Evolutionary conservation across 1,140 invertebrate species (phyloP), one percentile per base, ranked within the genome.

Genomic region (Patella vulgata): DNA sequence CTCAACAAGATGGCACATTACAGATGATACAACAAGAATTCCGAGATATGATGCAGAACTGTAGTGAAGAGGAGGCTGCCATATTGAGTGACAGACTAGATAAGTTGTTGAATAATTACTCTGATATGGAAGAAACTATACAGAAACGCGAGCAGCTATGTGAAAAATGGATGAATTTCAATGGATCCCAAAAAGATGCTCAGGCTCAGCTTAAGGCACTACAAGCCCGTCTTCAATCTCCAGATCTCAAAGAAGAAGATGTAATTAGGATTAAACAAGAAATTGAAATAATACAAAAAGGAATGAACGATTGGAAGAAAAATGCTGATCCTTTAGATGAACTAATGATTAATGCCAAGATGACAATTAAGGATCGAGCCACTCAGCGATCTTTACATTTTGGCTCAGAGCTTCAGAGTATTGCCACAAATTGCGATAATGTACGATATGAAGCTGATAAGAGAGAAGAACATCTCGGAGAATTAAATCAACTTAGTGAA

Each of bases 111-210:
- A 86, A 89, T 46, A 89, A 90, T 67, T 95, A 93, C 73, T 90
- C 92, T 79, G 80, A 80, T 64, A 66, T 82, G n/a, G 80, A 84
- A 46, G 81, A 85, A 44, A 47, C 81, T 6, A 68, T 87, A 70
- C 88, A 89, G 19, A 87, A 93, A 11, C 91, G 93, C 76, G 88
- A 89, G 21, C 89, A 91, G 64, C 85, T 96, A 57, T 83, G 96
- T 25, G 90, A 95, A 78, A 92, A 92, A 66, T 95, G 93, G 92
- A 88, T 88, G 1, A 91, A 94, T 67, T 86, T 95, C 28, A 90
- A 89, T 42, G 69, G 59, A 59, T 94, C 92, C 91, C 89, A 91
- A 66, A 88, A 90, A 64, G 92, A 94, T 63, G 89, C 90, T n/a
- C 89, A 88, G 59, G 91, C 91, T 69, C 91, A 93, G 73, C 77